phyloP scores from a whole-genome alignment of 2,113 vertebrate genomes.

The Platichthys stellatus region DNA sequence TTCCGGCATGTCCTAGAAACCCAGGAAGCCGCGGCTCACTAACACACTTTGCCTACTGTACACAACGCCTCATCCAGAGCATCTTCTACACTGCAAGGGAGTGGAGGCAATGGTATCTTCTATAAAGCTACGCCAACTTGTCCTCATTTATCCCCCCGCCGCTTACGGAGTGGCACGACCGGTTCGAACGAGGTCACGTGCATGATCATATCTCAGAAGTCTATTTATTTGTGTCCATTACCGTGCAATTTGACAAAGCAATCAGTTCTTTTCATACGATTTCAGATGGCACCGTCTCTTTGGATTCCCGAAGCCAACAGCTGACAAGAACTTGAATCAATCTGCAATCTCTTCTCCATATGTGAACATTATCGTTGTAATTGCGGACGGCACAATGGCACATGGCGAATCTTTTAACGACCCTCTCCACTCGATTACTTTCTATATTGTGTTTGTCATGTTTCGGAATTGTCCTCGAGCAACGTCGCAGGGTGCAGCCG shows the following conservation, averaged over 20 bases:
- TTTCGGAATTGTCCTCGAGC: neutral
- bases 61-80: slow-evolving; percentile 21
- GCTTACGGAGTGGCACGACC: no score
- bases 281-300: slow-evolving; percentile 27
- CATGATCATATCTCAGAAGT: slow-evolving; percentile 13
- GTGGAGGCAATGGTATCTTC: slow-evolving; percentile 21
- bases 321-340: slow-evolving; percentile 46
- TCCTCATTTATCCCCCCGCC: slow-evolving; percentile 6
- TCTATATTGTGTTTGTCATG: slow-evolving; percentile 23
- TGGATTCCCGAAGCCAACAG: slow-evolving; percentile 32
- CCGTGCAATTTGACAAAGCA: slow-evolving; percentile 24
- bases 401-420: slow-evolving; percentile 13
- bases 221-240: slow-evolving; percentile 55
- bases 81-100: slow-evolving; percentile 1
- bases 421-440: slow-evolving; percentile 30
- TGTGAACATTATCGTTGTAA: slow-evolving; percentile 13
- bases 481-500: no score
- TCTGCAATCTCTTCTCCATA: slow-evolving; percentile 30
- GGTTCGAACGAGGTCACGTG: slow-evolving; percentile 24
- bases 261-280: slow-evolving; percentile 41
- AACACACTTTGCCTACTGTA: slow-evolving; percentile 31
- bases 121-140: slow-evolving; percentile 33
- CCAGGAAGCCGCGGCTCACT: slow-evolving; percentile 39
- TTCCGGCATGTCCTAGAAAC: slow-evolving; percentile 67
- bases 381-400: slow-evolving; percentile 34